Evolutionary conservation across 1,140 invertebrate genomes (phyloP), one percentile per base, ranked within the genome.

Genomic region (Meteorus sp.): DNA sequence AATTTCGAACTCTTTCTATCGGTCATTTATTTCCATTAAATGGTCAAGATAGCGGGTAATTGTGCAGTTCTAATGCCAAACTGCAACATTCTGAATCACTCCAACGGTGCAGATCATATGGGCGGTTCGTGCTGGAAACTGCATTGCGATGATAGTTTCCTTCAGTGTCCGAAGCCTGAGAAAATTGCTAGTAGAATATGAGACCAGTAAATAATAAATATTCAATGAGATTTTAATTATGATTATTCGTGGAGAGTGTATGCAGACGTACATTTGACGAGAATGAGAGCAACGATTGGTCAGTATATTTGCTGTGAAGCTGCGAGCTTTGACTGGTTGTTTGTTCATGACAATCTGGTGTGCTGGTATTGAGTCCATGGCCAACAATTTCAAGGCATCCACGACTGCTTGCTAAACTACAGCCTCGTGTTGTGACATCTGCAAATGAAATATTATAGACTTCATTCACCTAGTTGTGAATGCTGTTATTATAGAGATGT

Each of bases 31-130:
- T 19, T 19, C 3, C 20, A 1, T 44, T 44, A 3, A 1, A 17
- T 7, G 6, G 19, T 44, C 41, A 44, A 11, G 15, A 8, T 4
- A 19, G 66, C 44, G 72, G 73, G 15, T 78, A 62, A 60, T 70
- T 23, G 71, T 78, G 75, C 27, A 80, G 57, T 48, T 80, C 76
- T 31, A 78, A 77, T 8, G 75, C 66, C 47, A 80, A 66, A n/a
- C 77, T 75, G 50, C 75, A 79, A 43, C 72, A 78, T 50, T 80
- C 78, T 2, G 76, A 78, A 20, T 80, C 75, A 22, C 75, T 78
- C 76, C 77, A 79, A 11, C 70, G 69, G 50, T 79, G 72, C 5
- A 76, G 72, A 0, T 77, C 74, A 0, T 65, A 62, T 22, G 72
- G 66, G 13, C 31, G 70, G 15, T 59, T 65, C 33, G 31, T 60